Percentiles rank a stretch among this genome's conserved stretches.
phyloP scores from a whole-genome alignment of 2,888 invertebrate genomes.

The Rotaria macrura region DNA sequence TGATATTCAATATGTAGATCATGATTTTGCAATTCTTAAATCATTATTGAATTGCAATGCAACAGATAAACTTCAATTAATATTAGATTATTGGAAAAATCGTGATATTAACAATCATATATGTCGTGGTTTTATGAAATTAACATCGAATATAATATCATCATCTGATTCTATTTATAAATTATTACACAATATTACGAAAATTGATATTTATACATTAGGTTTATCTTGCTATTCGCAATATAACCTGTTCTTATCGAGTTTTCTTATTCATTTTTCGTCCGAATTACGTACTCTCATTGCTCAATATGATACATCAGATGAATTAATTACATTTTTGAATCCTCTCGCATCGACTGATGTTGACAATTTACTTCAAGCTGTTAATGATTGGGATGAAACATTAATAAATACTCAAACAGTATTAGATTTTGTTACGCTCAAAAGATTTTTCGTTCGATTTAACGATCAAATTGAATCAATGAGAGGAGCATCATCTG shows the following conservation, averaged over 20 bases:
- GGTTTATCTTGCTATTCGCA: background rate
- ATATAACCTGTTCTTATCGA: background rate
- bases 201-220: background rate
- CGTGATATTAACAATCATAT: background rate
- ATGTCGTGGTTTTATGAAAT: background rate
- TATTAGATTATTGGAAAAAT: conserved; percentile 5
- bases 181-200: background rate
- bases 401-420: background rate
- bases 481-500: background rate
- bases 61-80: background rate
- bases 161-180: too few species aligned
- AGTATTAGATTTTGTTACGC: background rate
- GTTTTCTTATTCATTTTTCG: background rate
- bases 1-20: background rate
- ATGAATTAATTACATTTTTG: background rate
- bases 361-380: background rate
- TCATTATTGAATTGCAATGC: background rate
- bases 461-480: background rate
- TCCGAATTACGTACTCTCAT: background rate
- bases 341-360: background rate
- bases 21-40: background rate
- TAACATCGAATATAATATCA: background rate
- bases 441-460: background rate
- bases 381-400: conserved; percentile 13
- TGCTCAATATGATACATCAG: background rate